phyloP scores from a whole-genome alignment of 2,797 vertebrate species.

The Phataginus tricuspis region DNA sequence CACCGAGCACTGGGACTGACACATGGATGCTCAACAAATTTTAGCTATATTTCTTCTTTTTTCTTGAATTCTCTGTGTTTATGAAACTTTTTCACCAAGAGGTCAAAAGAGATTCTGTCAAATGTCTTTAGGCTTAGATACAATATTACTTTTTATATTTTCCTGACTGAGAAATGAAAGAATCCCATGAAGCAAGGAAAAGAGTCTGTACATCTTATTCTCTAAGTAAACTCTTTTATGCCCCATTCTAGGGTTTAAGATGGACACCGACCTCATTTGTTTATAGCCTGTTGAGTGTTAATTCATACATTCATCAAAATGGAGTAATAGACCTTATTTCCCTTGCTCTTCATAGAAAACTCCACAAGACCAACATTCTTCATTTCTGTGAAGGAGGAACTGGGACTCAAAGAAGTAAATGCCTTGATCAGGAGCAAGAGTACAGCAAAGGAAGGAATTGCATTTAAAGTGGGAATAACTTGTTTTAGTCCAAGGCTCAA shows the following conservation, averaged over 20 bases:
- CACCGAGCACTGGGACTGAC: neutral
- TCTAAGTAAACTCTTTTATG: neutral
- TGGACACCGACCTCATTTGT: neutral
- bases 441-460: neutral
- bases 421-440: neutral
- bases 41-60: neutral
- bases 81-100: neutral
- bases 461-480: neutral
- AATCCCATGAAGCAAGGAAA: neutral
- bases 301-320: constrained; percentile 8
- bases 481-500: neutral
- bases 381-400: neutral
- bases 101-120: neutral
- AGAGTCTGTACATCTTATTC: neutral
- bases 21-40: neutral
- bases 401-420: neutral
- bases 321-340: neutral
- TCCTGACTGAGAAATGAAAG: neutral
- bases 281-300: neutral
- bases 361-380: neutral
- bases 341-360: neutral
- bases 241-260: neutral
- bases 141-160: neutral
- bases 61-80: constrained; percentile 11
- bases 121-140: neutral